Percentiles rank a stretch among this genome's conserved stretches.
Conservation (phyloP, 2,888 invertebrate genomes). For the Hirtodrosophila confusa region DNA sequence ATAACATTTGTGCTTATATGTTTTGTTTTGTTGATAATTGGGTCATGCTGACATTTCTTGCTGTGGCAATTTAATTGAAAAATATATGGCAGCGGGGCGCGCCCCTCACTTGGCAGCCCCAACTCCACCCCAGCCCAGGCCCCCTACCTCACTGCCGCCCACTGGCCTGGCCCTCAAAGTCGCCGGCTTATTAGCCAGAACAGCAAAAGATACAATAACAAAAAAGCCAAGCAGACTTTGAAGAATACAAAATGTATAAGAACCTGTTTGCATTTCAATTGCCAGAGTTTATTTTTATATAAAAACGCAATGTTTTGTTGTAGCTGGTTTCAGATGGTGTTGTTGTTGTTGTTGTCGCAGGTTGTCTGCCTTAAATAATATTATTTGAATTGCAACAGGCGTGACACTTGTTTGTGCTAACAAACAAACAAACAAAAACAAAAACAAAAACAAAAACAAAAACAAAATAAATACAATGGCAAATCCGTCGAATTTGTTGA, state of each 20-base stretch:
- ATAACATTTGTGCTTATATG: neutral
- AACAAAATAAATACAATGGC: constrained; percentile 46
- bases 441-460: constrained; percentile 43
- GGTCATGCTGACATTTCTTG: constrained; percentile 63
- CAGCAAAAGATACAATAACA: neutral
- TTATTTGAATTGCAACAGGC: constrained; percentile 68
- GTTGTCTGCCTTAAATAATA: constrained; percentile 64
- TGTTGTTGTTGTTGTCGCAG: constrained; percentile 17
- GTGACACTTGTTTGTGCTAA: constrained; percentile 69
- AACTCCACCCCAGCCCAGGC: too few relatives aligned
- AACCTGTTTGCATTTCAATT: constrained; percentile 69
- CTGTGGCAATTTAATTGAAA: constrained; percentile 50
- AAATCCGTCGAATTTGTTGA: constrained; percentile 32
- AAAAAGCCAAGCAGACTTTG: constrained; percentile 1
- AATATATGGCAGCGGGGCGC: constrained; percentile 43
- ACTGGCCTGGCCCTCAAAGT: constrained; percentile 26
- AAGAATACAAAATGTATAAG: constrained; percentile 16
- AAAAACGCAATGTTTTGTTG: constrained; percentile 20
- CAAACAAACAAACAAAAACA: constrained; percentile 43
- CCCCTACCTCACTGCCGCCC: constrained; percentile 7
- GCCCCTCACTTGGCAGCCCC: constrained; percentile 9
- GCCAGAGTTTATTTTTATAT: constrained; percentile 42
- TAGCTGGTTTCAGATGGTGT: neutral
- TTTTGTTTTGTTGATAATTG: constrained; percentile 53
- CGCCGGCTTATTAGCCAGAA: constrained; percentile 43